A percentile compares a stretch with the other conserved stretches of the same genome.
Conservation (phyloP, 2,113 vertebrate species). For the Poecile atricapillus region DNA sequence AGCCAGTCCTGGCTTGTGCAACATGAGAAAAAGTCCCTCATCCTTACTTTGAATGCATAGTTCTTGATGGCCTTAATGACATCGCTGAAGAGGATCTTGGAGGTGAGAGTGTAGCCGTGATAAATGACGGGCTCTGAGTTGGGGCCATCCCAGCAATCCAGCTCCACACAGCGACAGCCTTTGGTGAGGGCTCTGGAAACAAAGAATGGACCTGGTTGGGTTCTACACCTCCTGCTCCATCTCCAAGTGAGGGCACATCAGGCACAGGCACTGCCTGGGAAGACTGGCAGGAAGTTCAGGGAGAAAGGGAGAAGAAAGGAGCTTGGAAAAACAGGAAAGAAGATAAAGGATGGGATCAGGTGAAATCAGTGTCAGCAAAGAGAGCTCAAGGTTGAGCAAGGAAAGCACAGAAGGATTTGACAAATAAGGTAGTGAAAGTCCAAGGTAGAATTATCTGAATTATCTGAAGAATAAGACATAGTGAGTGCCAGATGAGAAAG, state of each 20-base stretch:
- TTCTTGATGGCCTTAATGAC: constrained; percentile 90
- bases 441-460: neutral
- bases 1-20: neutral
- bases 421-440: neutral
- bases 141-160: constrained; percentile 94
- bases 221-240: neutral
- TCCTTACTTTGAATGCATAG: constrained; percentile 90
- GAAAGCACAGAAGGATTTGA: neutral
- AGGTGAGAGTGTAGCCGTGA: constrained; percentile 94
- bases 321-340: neutral
- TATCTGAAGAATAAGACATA: neutral
- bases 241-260: neutral
- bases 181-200: constrained; percentile 86
- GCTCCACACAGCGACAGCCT: constrained; percentile 93
- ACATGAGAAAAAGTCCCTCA: neutral
- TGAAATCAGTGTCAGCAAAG: neutral
- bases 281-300: neutral
- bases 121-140: constrained; percentile 90
- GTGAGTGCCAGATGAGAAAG: neutral
- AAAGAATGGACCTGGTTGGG: constrained; percentile 19
- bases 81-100: constrained; percentile 92
- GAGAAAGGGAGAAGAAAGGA: neutral
- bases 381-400: neutral
- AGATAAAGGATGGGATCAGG: neutral
- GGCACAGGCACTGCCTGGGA: neutral